Evolutionary conservation across 2,888 invertebrate genomes (phyloP).

Genomic region (Standfussiana lucernea): DNA sequence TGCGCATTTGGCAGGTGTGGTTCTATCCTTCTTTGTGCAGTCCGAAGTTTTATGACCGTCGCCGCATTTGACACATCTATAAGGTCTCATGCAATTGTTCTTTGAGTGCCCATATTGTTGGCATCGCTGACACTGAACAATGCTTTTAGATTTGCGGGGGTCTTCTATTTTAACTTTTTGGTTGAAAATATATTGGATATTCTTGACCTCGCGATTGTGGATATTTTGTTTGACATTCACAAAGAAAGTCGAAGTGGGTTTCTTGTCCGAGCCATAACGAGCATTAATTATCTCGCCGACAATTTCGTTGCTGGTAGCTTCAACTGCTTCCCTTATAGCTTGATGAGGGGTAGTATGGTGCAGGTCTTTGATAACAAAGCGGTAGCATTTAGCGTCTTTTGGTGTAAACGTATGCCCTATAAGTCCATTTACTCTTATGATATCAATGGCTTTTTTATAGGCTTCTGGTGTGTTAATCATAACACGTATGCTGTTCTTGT

Average conservation of each 20-base stretch:
- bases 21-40: no score
- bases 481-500: no score
- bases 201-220: background rate
- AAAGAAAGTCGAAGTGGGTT: background rate
- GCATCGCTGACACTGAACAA: conserved; percentile 3
- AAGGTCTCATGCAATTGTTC: conserved; percentile 11
- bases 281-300: conserved; percentile 6
- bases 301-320: conserved; percentile 1
- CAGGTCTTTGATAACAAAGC: conserved; percentile 7
- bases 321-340: background rate
- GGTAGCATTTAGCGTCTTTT: conserved; percentile 9
- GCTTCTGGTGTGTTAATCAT: no score
- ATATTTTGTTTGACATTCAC: background rate
- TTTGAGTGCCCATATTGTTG: background rate
- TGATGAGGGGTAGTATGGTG: background rate
- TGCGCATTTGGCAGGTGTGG: no score
- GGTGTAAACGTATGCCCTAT: conserved; percentile 2
- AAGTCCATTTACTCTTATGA: no score
- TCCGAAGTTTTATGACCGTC: no score
- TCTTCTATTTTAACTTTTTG: conserved; percentile 13
- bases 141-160: conserved; percentile 2
- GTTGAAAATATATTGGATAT: background rate
- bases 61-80: conserved; percentile 10
- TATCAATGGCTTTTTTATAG: no score
- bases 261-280: conserved; percentile 4